Percentiles rank a stretch among this genome's conserved stretches.
Evolutionary conservation across 2,888 invertebrate species (phyloP).

Genomic region (Athripsodes cinereus): DNA sequence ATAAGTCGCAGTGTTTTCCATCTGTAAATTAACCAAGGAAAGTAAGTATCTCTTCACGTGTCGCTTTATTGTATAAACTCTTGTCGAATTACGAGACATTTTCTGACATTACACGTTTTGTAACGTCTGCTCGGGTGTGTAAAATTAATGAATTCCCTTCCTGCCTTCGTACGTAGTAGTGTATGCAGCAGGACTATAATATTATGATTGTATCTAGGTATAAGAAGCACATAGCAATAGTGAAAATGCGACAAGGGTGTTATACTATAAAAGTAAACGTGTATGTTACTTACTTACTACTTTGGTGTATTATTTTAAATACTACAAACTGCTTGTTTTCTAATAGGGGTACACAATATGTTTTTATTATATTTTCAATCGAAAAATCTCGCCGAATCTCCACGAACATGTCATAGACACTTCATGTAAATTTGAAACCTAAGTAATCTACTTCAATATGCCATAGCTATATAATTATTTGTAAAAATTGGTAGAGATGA

Average conservation of each 20-base stretch:
- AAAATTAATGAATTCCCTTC: slow-evolving; percentile 27
- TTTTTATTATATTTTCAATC: too few species aligned
- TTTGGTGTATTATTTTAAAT: slow-evolving; percentile 8
- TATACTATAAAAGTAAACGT: slow-evolving; percentile 27
- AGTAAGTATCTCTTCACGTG: slow-evolving; percentile 25
- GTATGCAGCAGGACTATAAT: too few species aligned
- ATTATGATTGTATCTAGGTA: too few species aligned
- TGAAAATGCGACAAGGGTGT: slow-evolving; percentile 13
- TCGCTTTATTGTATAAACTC: slow-evolving; percentile 25
- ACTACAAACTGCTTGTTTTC: slow-evolving; percentile 10
- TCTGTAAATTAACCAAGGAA: slow-evolving; percentile 24
- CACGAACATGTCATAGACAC: too few species aligned
- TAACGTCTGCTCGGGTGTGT: slow-evolving; percentile 24
- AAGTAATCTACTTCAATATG: too few species aligned
- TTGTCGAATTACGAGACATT: slow-evolving; percentile 23
- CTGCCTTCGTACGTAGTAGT: background rate
- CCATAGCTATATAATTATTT: too few species aligned
- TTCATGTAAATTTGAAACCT: too few species aligned
- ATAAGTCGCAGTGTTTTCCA: background rate
- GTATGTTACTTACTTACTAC: slow-evolving; percentile 13
- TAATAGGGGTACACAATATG: too few species aligned
- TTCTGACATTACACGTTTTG: slow-evolving; percentile 27
- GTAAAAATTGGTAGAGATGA: too few species aligned
- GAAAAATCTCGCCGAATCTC: too few species aligned
- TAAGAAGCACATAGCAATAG: too few species aligned